A percentile compares a stretch with the other conserved stretches of the same genome.
Conservation (phyloP, 1,140 invertebrate genomes). For the Bombyx mori region DNA sequence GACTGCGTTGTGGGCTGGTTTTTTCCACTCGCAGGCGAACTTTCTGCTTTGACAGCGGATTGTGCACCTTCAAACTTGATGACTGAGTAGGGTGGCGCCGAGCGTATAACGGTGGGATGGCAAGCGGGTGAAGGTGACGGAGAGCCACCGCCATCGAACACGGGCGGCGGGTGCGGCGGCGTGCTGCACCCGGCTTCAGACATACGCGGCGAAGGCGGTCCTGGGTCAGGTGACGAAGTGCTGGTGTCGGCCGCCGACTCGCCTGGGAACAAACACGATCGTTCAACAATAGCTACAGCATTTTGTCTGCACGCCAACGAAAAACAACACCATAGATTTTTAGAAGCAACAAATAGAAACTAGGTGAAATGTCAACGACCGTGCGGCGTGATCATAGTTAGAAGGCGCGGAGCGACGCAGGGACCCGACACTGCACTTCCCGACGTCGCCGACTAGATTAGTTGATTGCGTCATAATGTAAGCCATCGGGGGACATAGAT, state of each 20-base stretch:
- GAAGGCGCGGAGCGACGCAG: slow-evolving; percentile 53
- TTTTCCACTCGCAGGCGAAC: slow-evolving; percentile 25
- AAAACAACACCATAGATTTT: slow-evolving; percentile 51
- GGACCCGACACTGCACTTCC: slow-evolving; percentile 70
- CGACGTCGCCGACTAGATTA: slow-evolving; percentile 68
- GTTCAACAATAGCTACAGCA: slow-evolving; percentile 28
- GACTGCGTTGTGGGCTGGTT: slow-evolving; percentile 35
- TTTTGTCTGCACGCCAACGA: slow-evolving; percentile 25
- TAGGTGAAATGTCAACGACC: slow-evolving; percentile 70
- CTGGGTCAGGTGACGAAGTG: slow-evolving; percentile 87
- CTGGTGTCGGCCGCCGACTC: slow-evolving; percentile 92
- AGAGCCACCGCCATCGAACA: slow-evolving; percentile 67
- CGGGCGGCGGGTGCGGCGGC: slow-evolving; percentile 66
- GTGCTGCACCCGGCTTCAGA: slow-evolving; percentile 70
- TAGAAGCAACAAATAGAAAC: slow-evolving; percentile 64
- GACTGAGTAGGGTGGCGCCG: slow-evolving; percentile 63
- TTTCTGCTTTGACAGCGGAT: slow-evolving; percentile 37
- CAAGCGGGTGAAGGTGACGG: slow-evolving; percentile 62
- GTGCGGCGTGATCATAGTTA: slow-evolving; percentile 55
- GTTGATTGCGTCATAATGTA: slow-evolving; percentile 63
- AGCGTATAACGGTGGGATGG: slow-evolving; percentile 71
- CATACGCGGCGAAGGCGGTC: slow-evolving; percentile 81
- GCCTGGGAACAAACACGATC: slow-evolving; percentile 70
- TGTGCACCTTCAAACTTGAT: slow-evolving; percentile 68
- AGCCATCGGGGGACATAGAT: slow-evolving; percentile 41